Conservation (phyloP, 1,140 invertebrate species). For the Cydia strobilella region DNA sequence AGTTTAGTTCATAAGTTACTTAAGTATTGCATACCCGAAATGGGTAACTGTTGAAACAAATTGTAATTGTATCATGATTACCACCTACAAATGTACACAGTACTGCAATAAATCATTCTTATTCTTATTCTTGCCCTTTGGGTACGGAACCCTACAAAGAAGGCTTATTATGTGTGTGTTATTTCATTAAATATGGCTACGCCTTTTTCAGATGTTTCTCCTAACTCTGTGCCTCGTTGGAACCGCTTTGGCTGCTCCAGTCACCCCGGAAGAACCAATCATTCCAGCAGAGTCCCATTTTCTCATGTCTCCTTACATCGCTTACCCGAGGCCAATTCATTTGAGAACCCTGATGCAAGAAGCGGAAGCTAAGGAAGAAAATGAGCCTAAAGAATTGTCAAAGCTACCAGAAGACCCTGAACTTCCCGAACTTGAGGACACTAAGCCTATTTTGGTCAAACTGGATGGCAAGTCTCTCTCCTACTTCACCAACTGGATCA, state of each 20-base stretch:
- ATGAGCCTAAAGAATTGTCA: not conserved
- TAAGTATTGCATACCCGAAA: too few species aligned
- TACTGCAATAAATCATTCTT: too few species aligned
- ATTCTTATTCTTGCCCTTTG: too few species aligned
- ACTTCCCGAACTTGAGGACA: not conserved
- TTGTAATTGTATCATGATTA: too few species aligned
- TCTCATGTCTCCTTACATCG: not conserved
- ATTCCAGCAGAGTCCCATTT: not conserved
- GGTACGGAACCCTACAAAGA: too few species aligned
- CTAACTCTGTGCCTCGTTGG: slow-evolving; percentile 4
- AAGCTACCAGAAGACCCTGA: slow-evolving; percentile 8
- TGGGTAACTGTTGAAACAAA: too few species aligned
- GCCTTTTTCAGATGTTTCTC: slow-evolving; percentile 5
- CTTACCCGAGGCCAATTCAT: not conserved
- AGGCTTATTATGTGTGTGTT: too few species aligned
- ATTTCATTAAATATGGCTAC: too few species aligned
- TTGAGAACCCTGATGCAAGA: not conserved
- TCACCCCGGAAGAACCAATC: not conserved
- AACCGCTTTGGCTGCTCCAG: not conserved
- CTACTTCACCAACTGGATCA: slow-evolving; percentile 1
- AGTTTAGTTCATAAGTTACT: too few species aligned
- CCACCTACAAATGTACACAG: too few species aligned
- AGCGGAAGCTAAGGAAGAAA: not conserved
- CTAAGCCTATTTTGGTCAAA: not conserved
- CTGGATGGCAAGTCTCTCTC: slow-evolving; percentile 9